Evolutionary conservation across 30 jellyfish, hydroid and myxozoan genomes (phyloP).

Genomic region (Pseudorhiza aurosa): DNA sequence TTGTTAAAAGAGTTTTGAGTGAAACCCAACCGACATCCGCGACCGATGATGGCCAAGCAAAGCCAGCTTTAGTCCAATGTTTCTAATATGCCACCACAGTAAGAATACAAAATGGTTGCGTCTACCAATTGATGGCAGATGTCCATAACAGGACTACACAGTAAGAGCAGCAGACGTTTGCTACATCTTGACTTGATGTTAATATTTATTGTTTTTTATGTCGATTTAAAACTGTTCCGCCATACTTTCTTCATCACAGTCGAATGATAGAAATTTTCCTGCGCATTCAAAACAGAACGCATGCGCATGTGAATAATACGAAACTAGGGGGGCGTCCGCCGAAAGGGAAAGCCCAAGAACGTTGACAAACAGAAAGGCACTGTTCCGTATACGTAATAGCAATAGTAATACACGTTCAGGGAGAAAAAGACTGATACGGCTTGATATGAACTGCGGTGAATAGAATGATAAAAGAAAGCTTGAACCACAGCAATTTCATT

Average conservation of each 20-base stretch:
- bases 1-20: neutral
- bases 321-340: neutral
- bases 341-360: conserved; percentile 13
- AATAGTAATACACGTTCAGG: too few relatives aligned
- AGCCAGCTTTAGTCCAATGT: conserved; percentile 42
- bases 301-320: conserved; percentile 50
- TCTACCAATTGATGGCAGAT: conserved; percentile 60
- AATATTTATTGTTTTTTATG: neutral
- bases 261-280: conserved; percentile 74
- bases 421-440: too few relatives aligned
- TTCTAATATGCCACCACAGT: conserved; percentile 37
- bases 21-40: conserved; percentile 61
- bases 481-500: too few relatives aligned
- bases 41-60: conserved; percentile 31
- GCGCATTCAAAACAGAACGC: conserved; percentile 72
- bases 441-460: too few relatives aligned
- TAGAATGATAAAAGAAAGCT: too few relatives aligned
- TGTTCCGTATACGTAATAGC: too few relatives aligned
- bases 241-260: conserved; percentile 72
- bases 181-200: conserved; percentile 53
- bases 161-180: neutral
- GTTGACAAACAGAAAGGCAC: neutral
- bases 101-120: neutral
- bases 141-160: conserved; percentile 66
- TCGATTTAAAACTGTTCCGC: conserved; percentile 39